Evolutionary conservation across 2,888 invertebrate genomes (phyloP), one percentile per base, ranked within the genome.

Genomic region (Actias luna): DNA sequence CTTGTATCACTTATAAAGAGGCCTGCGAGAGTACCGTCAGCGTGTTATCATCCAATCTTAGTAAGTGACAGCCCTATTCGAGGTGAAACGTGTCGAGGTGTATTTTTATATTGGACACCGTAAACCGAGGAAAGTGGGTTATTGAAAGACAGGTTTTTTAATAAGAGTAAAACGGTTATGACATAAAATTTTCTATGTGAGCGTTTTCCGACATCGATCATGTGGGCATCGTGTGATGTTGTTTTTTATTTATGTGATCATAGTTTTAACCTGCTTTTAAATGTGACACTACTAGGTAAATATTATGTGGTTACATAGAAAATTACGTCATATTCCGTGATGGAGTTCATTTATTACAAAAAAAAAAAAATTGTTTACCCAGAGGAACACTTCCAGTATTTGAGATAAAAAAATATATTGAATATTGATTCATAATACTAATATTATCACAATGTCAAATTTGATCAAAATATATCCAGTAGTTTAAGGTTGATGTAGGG

Each of bases 41-140:
- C 5, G 29, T 55, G 27, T 55, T 55, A 29, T 55, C 55, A 29
- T 55, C 55, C 55, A 55, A 55, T 55, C 29, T 50, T 55, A 55
- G 55, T 55, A 29, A 55, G 55, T 55, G 55, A 55, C 27, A 55
- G 16, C 55, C 46, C 46, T 50, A 50, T 50, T 22, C 14, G 22
- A 25, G 46, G 46, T 50, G 25, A 50, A 50, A 50, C 22, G 46
- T 50, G 46, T 50, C 46, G 46, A 50, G 46, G 22, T 50, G 22
- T 50, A 50, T 50, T 50, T 50, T 50, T 50, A 50, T 50, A 50
- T 50, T 25, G 46, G 46, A 50, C 46, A 25, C 46, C 46, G 46
- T 50, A 50, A 50, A 50, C 46, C 10, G 8, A 12, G 12, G 46
- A 25, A 50, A 50, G 25, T 50, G 12, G 46, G 46, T 50, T 50